Evolutionary conservation across 2,888 invertebrate species (phyloP).

Genomic region (Chymomyza caudatula): DNA sequence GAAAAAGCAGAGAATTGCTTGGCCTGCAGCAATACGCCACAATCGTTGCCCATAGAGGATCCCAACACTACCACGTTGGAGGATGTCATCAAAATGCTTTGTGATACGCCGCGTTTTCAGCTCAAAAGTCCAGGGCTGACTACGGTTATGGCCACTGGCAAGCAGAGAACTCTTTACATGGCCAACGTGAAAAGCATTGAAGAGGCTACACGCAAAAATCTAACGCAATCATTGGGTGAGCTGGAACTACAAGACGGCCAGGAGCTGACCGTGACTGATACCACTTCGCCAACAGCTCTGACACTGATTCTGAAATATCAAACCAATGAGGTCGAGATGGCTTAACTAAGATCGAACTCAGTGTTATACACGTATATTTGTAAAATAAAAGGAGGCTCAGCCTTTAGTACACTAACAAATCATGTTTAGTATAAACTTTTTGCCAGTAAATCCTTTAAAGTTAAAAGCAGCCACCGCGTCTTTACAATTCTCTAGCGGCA

Average conservation of each 20-base stretch:
- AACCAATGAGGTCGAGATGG: constrained; percentile 79
- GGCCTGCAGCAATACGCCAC: constrained; percentile 89
- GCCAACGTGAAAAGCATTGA: constrained; percentile 94
- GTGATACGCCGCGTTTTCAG: constrained; percentile 86
- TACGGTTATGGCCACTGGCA: constrained; percentile 85
- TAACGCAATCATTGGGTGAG: constrained; percentile 91
- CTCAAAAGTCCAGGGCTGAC: constrained; percentile 95
- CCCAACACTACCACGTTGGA: constrained; percentile 85
- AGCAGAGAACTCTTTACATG: constrained; percentile 95
- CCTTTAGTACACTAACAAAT: constrained; percentile 20
- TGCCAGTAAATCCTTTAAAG: constrained; percentile 85
- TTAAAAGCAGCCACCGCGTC: constrained; percentile 85
- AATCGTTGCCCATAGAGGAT: constrained; percentile 82
- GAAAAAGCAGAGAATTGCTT: constrained; percentile 92
- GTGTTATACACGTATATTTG: constrained; percentile 1
- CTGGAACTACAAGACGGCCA: constrained; percentile 90
- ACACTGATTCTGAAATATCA: constrained; percentile 87
- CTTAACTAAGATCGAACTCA: too few species aligned
- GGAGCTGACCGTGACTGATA: constrained; percentile 93
- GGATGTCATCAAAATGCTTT: constrained; percentile 88
- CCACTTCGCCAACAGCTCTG: constrained; percentile 90
- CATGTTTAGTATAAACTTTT: constrained; percentile 83
- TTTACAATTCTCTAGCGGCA: constrained; percentile 86
- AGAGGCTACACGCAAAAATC: constrained; percentile 90
- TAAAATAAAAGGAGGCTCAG: constrained; percentile 20